phyloP scores from a whole-genome alignment of 1,140 invertebrate genomes.

The Mizuhopecten yessoensis region DNA sequence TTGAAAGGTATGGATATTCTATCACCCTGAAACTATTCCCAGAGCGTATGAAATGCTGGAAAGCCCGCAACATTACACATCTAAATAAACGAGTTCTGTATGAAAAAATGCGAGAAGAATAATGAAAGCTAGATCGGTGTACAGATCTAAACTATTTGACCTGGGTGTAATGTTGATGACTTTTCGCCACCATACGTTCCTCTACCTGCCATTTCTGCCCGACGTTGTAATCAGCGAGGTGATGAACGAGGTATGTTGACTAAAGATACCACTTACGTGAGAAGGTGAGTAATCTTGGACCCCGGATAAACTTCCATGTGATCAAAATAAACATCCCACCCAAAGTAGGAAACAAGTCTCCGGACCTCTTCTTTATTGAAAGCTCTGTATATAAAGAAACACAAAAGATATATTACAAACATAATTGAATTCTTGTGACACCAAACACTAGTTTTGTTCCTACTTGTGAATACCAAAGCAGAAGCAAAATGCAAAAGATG shows the following conservation, averaged over 20 bases:
- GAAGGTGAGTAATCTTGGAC: slow-evolving; percentile 88
- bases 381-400: background rate
- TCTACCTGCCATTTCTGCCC: background rate
- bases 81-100: background rate
- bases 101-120: background rate
- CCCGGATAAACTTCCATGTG: slow-evolving; percentile 90
- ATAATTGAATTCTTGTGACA: no score
- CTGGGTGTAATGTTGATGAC: background rate
- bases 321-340: slow-evolving; percentile 88
- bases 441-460: no score
- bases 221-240: background rate
- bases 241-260: background rate
- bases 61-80: background rate
- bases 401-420: no score
- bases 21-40: background rate
- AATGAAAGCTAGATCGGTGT: background rate
- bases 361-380: slow-evolving; percentile 85
- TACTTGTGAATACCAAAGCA: no score
- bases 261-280: slow-evolving; percentile 83
- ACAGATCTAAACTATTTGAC: background rate
- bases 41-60: background rate
- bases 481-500: no score
- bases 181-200: background rate
- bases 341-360: slow-evolving; percentile 87
- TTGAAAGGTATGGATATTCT: background rate